A percentile compares a stretch with the other conserved stretches of the same genome.
phyloP scores from a whole-genome alignment of 2,888 invertebrate genomes.

The Stenoptilia bipunctidactyla region DNA sequence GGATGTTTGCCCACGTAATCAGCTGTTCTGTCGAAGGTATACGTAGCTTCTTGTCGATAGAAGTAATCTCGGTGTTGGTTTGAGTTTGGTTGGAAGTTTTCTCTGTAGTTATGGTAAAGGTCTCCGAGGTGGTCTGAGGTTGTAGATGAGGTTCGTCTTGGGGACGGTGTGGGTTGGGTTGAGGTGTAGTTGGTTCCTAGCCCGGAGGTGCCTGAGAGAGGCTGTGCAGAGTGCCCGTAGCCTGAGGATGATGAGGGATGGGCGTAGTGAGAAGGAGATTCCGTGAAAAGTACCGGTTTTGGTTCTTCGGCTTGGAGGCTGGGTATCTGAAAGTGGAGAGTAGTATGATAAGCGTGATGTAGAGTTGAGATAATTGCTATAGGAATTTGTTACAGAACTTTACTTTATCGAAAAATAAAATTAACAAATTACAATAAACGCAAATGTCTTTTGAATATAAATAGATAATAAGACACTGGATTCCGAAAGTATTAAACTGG shows the following conservation, averaged over 20 bases:
- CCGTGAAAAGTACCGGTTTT: slow-evolving; percentile 79
- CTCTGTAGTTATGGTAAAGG: slow-evolving; percentile 64
- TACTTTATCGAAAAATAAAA: too few relatives aligned
- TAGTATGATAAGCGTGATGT: slow-evolving; percentile 7
- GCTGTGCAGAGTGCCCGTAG: slow-evolving; percentile 60
- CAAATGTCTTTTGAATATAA: too few relatives aligned
- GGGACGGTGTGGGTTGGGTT: slow-evolving; percentile 74
- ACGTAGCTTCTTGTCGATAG: slow-evolving; percentile 42
- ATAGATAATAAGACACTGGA: too few relatives aligned
- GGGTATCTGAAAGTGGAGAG: slow-evolving; percentile 37
- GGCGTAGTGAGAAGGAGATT: slow-evolving; percentile 75
- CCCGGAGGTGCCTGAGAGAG: slow-evolving; percentile 55
- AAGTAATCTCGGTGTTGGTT: slow-evolving; percentile 26
- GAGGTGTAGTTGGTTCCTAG: slow-evolving; percentile 65
- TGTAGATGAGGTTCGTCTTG: slow-evolving; percentile 74
- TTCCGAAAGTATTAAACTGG: too few relatives aligned
- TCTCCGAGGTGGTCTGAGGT: slow-evolving; percentile 75
- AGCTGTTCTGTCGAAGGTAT: slow-evolving; percentile 46
- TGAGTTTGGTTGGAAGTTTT: slow-evolving; percentile 53
- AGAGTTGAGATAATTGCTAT: neutral
- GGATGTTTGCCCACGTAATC: slow-evolving; percentile 58
- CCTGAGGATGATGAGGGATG: slow-evolving; percentile 55
- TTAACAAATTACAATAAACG: too few relatives aligned
- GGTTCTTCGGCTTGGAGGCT: slow-evolving; percentile 67
- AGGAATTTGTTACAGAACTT: too few relatives aligned